phyloP scores from a whole-genome alignment of 2,113 vertebrate species.

The Hassar affinis region DNA sequence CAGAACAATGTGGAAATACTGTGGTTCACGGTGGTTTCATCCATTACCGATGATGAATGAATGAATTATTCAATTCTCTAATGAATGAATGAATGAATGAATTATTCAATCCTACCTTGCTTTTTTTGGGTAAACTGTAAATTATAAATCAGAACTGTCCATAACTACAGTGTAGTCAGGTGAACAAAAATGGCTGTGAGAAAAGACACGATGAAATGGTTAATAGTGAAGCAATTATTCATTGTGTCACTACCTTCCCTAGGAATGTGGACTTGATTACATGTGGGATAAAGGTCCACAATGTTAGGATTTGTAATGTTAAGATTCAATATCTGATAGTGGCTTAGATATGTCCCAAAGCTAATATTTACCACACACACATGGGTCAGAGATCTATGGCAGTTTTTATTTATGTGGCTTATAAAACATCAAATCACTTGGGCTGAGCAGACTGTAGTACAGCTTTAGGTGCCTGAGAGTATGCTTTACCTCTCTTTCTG shows the following conservation, averaged over 20 bases:
- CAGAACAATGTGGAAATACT: slow-evolving; percentile 3
- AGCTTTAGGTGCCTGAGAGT: slow-evolving; percentile 1
- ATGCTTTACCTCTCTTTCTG: background rate
- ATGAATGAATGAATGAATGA: background rate
- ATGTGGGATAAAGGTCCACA: slow-evolving; percentile 1
- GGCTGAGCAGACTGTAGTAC: background rate
- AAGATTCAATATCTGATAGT: slow-evolving; percentile 32
- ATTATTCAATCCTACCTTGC: background rate
- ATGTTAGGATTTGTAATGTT: slow-evolving; percentile 12
- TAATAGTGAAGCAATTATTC: background rate
- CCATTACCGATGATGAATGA: background rate
- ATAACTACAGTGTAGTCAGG: background rate
- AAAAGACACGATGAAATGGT: background rate
- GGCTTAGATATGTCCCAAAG: slow-evolving; percentile 35
- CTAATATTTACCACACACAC: slow-evolving; percentile 21
- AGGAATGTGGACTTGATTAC: slow-evolving; percentile 13
- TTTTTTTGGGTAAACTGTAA: background rate
- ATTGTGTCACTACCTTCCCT: background rate
- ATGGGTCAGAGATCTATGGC: slow-evolving; percentile 33
- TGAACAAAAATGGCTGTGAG: background rate
- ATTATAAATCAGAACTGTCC: background rate
- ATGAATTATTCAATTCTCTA: background rate
- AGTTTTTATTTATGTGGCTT: slow-evolving; percentile 37
- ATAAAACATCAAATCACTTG: slow-evolving; percentile 41
- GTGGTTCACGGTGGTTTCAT: background rate